phyloP scores from a whole-genome alignment of 2,888 invertebrate genomes.

The Xylota sylvarum region DNA sequence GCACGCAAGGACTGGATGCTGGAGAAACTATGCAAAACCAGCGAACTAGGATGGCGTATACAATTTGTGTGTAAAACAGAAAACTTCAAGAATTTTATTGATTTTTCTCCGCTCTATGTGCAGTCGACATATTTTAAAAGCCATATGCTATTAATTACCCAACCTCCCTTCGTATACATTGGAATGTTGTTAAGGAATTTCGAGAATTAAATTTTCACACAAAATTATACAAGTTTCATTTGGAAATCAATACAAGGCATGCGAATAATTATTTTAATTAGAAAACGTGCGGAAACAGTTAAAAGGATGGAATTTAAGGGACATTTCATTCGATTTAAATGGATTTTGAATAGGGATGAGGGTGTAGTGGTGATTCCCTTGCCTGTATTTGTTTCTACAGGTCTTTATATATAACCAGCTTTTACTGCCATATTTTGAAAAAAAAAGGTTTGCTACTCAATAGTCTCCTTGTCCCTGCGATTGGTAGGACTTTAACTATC shows the following conservation, averaged over 20 bases:
- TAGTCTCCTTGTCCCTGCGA: too few relatives aligned
- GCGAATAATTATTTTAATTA: background rate
- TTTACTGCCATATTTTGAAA: too few relatives aligned
- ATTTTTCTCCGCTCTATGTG: background rate
- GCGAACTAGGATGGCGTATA: background rate
- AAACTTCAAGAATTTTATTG: background rate
- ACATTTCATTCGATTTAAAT: too few relatives aligned
- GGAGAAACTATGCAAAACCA: background rate
- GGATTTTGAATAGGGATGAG: too few relatives aligned
- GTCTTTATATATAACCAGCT: too few relatives aligned
- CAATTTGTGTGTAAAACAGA: too few relatives aligned
- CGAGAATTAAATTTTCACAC: conserved; percentile 2
- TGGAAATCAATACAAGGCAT: background rate
- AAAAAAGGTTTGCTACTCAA: too few relatives aligned
- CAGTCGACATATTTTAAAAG: background rate
- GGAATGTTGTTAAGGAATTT: background rate
- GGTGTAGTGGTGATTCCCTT: too few relatives aligned
- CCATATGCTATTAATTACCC: background rate
- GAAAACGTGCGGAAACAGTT: background rate
- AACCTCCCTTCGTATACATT: background rate
- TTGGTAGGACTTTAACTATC: too few relatives aligned
- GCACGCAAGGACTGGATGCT: background rate
- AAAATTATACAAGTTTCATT: conserved; percentile 9
- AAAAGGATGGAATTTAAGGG: too few relatives aligned
- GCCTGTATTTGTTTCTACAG: too few relatives aligned